These are phyloP conservation scores for Eretmocerus hayati DNA, from an alignment of 2,888 invertebrate genomes.

Conservation along the genomic window DNA sequence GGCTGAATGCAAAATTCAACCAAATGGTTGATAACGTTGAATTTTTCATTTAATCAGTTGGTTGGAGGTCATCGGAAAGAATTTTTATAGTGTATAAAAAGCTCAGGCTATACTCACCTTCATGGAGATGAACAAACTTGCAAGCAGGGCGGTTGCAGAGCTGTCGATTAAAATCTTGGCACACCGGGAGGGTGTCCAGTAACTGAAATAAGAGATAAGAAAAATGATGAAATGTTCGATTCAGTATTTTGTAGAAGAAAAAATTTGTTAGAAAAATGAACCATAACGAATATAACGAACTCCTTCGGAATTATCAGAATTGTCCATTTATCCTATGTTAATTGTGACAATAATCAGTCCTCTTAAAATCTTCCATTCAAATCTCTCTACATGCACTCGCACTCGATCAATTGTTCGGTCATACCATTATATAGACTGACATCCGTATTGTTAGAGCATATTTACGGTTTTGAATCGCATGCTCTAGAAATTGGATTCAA, in stretches of 20 bases:
- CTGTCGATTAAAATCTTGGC: slow-evolving; percentile 99
- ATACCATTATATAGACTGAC: slow-evolving; percentile 25
- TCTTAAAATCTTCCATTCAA: too few relatives aligned
- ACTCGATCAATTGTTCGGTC: slow-evolving; percentile 7
- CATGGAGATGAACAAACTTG: slow-evolving; percentile 96
- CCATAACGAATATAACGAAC: slow-evolving; percentile 21
- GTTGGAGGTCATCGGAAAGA: too few relatives aligned
- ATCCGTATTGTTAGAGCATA: slow-evolving; percentile 43
- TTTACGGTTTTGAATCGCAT: slow-evolving; percentile 40
- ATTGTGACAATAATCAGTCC: too few relatives aligned
- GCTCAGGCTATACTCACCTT: slow-evolving; percentile 58
- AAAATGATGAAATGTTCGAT: slow-evolving; percentile 30
- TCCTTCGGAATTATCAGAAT: too few relatives aligned
- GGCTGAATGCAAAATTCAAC: too few relatives aligned
- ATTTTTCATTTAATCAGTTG: too few relatives aligned
- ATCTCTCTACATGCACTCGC: too few relatives aligned
- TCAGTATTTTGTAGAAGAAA: slow-evolving; percentile 1
- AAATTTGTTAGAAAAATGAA: slow-evolving; percentile 6
- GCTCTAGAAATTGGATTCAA: slow-evolving; percentile 42
- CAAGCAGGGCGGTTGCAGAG: slow-evolving; percentile 93
- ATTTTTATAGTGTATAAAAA: too few relatives aligned
- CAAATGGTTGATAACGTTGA: too few relatives aligned
- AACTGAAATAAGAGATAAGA: slow-evolving; percentile 68
- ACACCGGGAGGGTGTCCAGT: slow-evolving; percentile 99
- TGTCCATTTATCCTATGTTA: too few relatives aligned